Conservation (phyloP, 2,113 vertebrate species). For the Camelus dromedarius region DNA sequence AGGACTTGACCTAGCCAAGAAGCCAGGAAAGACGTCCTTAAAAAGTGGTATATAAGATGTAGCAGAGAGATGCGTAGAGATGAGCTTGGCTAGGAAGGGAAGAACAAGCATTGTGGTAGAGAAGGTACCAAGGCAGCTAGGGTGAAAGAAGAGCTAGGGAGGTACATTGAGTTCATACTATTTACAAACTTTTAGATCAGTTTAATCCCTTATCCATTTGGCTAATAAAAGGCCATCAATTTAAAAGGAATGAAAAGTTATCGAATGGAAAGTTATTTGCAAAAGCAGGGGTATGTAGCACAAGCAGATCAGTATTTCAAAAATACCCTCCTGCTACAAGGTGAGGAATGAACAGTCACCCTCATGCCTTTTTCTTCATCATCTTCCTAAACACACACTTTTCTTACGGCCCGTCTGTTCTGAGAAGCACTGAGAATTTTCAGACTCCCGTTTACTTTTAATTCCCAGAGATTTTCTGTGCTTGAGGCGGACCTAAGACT, state of each 20-base stretch:
- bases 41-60: background rate
- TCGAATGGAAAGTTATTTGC: background rate
- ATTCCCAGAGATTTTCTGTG: background rate
- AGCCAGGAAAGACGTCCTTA: background rate
- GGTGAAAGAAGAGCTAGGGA: background rate
- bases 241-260: background rate
- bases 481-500: background rate
- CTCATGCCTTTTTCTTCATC: background rate
- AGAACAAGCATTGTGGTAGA: background rate
- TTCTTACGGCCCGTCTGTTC: background rate
- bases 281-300: background rate
- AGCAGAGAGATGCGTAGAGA: background rate
- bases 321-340: background rate
- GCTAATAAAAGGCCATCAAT: background rate
- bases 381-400: background rate
- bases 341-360: background rate
- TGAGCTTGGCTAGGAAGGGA: background rate
- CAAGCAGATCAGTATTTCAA: background rate
- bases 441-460: background rate
- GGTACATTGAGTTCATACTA: background rate
- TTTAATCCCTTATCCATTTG: background rate
- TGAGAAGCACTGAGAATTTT: slow-evolving; percentile 5
- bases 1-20: background rate
- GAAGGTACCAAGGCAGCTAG: fast-evolving
- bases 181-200: background rate